phyloP scores from a whole-genome alignment of 2,888 invertebrate species.

The Pharmacophagus antenor region DNA sequence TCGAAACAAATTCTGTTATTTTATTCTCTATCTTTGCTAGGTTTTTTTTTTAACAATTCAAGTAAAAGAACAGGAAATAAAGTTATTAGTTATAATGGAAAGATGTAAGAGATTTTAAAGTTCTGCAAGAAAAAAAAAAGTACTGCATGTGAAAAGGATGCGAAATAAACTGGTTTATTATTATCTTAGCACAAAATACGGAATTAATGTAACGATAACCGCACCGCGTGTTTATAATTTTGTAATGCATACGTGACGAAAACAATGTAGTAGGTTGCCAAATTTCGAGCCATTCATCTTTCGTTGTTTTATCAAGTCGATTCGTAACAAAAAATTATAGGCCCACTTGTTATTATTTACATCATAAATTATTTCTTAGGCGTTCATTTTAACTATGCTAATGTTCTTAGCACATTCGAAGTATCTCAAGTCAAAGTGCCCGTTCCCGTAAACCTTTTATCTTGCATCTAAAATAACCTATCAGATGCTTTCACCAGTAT shows the following conservation, averaged over 20 bases:
- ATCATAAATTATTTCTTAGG: conserved; percentile 42
- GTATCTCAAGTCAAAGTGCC: background rate
- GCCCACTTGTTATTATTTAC: conserved; percentile 45
- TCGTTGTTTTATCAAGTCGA: conserved; percentile 35
- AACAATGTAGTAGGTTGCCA: conserved; percentile 32
- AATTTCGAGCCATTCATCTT: conserved; percentile 35
- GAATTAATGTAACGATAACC: no score
- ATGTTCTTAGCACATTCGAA: conserved; percentile 34
- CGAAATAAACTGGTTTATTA: background rate
- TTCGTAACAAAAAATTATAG: conserved; percentile 23
- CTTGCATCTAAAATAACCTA: conserved; percentile 7
- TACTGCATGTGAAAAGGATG: background rate
- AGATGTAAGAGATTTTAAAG: background rate
- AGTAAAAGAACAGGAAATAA: background rate
- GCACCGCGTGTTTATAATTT: background rate
- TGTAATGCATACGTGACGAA: conserved; percentile 5
- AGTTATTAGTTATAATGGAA: no score
- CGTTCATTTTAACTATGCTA: conserved; percentile 38
- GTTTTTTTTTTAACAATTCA: background rate
- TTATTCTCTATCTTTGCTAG: background rate
- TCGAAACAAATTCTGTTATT: no score
- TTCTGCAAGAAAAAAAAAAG: background rate
- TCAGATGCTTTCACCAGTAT: conserved; percentile 23
- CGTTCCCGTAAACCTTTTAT: conserved; percentile 17
- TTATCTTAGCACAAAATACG: no score